Conservation (phyloP, 2,888 invertebrate species). For the Standfussiana lucernea region DNA sequence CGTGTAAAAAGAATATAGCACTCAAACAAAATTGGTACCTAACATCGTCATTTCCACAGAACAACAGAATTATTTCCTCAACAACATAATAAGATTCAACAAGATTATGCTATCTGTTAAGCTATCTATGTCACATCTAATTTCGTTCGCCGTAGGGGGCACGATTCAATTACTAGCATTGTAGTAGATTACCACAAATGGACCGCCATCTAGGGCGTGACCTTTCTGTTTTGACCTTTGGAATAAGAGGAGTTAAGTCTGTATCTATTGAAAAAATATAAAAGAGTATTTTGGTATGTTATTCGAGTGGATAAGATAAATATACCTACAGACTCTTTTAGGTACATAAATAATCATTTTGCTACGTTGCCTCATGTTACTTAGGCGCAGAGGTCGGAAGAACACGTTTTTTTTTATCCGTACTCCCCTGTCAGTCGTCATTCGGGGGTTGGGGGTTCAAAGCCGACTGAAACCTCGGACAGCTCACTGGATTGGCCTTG, state of each 20-base stretch:
- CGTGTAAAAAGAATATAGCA: neutral
- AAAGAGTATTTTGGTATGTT: neutral
- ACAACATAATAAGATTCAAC: slow-evolving; percentile 20
- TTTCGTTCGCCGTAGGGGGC: slow-evolving; percentile 68
- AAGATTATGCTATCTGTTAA: slow-evolving; percentile 13
- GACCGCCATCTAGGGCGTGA: slow-evolving; percentile 46
- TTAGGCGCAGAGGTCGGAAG: too few relatives aligned
- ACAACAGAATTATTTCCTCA: neutral
- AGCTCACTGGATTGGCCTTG: neutral
- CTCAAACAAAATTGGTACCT: neutral
- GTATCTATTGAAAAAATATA: neutral
- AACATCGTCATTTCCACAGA: slow-evolving; percentile 6
- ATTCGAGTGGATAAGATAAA: neutral
- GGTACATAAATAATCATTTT: neutral
- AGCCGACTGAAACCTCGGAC: neutral
- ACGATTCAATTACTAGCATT: slow-evolving; percentile 72
- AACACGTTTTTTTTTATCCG: neutral
- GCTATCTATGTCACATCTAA: slow-evolving; percentile 56
- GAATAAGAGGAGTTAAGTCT: neutral
- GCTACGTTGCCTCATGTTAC: neutral
- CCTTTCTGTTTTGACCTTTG: slow-evolving; percentile 50
- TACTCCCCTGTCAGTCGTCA: neutral
- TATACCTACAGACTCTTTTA: neutral
- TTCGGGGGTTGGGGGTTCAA: too few relatives aligned
- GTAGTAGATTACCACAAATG: slow-evolving; percentile 48